phyloP scores from a whole-genome alignment of 2,113 vertebrate species.

The Platichthys flesus region DNA sequence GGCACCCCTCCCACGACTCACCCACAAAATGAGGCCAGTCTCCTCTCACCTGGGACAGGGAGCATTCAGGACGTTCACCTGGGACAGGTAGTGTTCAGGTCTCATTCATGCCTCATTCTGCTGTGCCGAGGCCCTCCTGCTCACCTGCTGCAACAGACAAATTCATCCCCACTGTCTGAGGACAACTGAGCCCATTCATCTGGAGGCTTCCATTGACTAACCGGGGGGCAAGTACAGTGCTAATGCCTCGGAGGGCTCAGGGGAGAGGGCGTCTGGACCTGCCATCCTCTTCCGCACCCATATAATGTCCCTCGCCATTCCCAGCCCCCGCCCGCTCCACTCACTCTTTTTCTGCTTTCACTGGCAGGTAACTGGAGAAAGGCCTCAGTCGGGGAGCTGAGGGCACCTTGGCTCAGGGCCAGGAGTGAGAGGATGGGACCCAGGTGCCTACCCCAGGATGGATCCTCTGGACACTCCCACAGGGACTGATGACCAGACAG shows the following conservation, averaged over 20 bases:
- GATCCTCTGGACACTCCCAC: constrained; percentile 74
- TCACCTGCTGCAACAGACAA: constrained; percentile 79
- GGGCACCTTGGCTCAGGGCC: constrained; percentile 69
- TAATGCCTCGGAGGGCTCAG: constrained; percentile 77
- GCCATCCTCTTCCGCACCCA: constrained; percentile 78
- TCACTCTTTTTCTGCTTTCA: constrained; percentile 65
- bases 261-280: constrained; percentile 81
- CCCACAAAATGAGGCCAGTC: constrained; percentile 77
- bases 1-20: constrained; percentile 51
- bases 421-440: constrained; percentile 58
- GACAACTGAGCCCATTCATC: constrained; percentile 81
- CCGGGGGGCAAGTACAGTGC: constrained; percentile 74
- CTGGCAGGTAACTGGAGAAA: constrained; percentile 81
- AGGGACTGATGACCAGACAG: constrained; percentile 72
- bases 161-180: constrained; percentile 80
- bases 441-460: constrained; percentile 67
- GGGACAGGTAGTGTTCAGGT: constrained; percentile 80
- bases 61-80: constrained; percentile 77
- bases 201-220: constrained; percentile 77
- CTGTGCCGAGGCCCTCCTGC: constrained; percentile 71
- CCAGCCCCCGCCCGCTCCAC: constrained; percentile 55
- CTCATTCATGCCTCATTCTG: constrained; percentile 66
- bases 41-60: constrained; percentile 73
- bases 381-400: constrained; percentile 64
- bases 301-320: constrained; percentile 73